Evolutionary conservation across 64 coral and sea anemone species (phyloP).

Genomic region (Montipora cactus): DNA sequence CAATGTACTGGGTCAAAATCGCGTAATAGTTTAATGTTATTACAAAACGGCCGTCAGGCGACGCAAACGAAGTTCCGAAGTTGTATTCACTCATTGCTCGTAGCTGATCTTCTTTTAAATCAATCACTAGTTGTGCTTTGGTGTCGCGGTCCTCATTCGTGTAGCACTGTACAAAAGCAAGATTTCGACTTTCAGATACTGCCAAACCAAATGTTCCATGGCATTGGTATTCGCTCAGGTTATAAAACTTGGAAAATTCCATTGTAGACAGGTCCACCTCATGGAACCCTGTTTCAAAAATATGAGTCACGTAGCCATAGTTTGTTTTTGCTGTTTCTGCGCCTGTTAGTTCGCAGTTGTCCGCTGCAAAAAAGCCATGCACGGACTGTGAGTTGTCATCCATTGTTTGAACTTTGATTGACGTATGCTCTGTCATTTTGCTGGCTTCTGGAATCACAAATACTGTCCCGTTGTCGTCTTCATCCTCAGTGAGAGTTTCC

Average conservation of each 20-base stretch:
- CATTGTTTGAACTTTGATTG: conserved; percentile 15
- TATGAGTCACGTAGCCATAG: conserved; percentile 71
- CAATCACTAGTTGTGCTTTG: conserved; percentile 51
- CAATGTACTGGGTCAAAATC: conserved; percentile 51
- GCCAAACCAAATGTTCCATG: conserved; percentile 67
- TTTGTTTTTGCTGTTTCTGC: conserved; percentile 20
- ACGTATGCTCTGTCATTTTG: conserved; percentile 39
- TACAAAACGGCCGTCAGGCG: conserved; percentile 76
- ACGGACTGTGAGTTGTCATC: neutral
- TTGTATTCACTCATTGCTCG: conserved; percentile 23
- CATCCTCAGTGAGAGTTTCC: conserved; percentile 62
- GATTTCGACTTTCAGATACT: neutral
- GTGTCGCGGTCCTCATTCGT: conserved; percentile 45
- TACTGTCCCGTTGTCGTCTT: conserved; percentile 76
- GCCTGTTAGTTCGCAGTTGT: conserved; percentile 60
- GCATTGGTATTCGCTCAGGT: conserved; percentile 64
- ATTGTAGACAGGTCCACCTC: conserved; percentile 58
- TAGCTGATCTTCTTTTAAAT: conserved; percentile 52
- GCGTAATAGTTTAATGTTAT: conserved; percentile 60
- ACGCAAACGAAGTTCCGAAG: conserved; percentile 59
- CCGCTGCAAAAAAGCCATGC: conserved; percentile 57
- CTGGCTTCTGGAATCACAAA: conserved; percentile 53
- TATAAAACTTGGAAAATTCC: conserved; percentile 65
- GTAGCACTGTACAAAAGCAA: conserved; percentile 74
- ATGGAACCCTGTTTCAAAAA: conserved; percentile 67